These are phyloP conservation scores for Perodicticus potto DNA, from an alignment of 2,797 vertebrate species.

Conservation along the genomic window DNA sequence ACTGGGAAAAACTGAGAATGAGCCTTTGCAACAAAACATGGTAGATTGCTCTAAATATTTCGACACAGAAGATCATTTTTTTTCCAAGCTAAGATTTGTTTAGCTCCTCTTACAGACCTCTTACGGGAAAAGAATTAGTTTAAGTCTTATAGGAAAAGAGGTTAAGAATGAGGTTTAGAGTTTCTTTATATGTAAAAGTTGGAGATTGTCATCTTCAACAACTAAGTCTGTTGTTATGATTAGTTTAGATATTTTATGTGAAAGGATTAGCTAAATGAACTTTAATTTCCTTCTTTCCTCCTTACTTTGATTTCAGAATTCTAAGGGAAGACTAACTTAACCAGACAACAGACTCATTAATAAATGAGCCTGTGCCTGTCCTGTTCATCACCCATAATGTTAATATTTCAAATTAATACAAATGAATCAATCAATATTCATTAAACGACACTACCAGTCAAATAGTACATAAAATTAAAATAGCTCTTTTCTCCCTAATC, in stretches of 20 bases:
- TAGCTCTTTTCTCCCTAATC: neutral
- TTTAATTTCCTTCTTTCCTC: neutral
- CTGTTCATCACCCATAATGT: neutral
- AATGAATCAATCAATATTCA: conserved; percentile 64
- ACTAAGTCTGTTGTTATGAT: neutral
- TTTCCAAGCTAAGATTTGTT: conserved; percentile 22
- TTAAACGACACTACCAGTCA: conserved; percentile 29
- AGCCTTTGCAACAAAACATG: neutral
- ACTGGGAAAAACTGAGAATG: neutral
- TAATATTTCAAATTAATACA: conserved; percentile 61
- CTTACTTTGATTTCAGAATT: conserved; percentile 18
- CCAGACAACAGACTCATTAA: neutral
- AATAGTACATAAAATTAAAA: conserved; percentile 48
- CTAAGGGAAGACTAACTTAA: neutral
- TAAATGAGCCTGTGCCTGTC: neutral
- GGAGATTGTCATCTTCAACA: neutral
- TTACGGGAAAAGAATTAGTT: neutral
- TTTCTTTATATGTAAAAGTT: neutral
- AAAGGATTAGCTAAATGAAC: neutral
- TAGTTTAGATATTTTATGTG: neutral
- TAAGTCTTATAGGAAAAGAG: conserved; percentile 34
- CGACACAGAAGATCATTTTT: conserved; percentile 37
- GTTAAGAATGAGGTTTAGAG: neutral
- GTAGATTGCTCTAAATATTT: neutral
- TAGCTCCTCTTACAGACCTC: neutral